phyloP scores from a whole-genome alignment of 2,888 invertebrate genomes.

The Dynastes tityus region DNA sequence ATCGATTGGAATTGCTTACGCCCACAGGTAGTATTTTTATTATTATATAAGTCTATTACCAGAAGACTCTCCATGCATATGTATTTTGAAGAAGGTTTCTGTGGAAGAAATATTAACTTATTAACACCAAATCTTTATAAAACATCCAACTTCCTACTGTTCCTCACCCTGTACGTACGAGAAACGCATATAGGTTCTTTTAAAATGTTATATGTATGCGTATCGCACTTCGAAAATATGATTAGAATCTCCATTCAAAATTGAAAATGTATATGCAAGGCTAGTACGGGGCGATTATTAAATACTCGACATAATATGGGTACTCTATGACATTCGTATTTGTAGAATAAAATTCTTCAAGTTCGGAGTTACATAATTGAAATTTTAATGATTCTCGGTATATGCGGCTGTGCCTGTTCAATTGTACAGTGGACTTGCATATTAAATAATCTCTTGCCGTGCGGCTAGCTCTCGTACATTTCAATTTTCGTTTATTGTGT shows the following conservation, averaged over 20 bases:
- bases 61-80: no score
- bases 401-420: constrained; percentile 30
- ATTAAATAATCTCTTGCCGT: constrained; percentile 35
- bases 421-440: constrained; percentile 39
- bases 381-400: constrained; percentile 46
- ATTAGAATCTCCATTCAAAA: constrained; percentile 7
- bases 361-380: constrained; percentile 47
- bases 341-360: constrained; percentile 44
- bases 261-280: not conserved
- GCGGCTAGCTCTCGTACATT: constrained; percentile 22
- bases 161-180: no score
- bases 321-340: constrained; percentile 9
- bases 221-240: not conserved
- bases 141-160: no score
- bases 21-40: no score
- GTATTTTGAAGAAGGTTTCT: no score
- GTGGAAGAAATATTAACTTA: no score
- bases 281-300: constrained; percentile 2
- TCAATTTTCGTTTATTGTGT: constrained; percentile 36
- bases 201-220: not conserved
- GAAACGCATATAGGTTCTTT: no score
- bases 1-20: no score
- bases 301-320: constrained; percentile 25
- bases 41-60: no score
- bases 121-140: no score